phyloP scores from a whole-genome alignment of 1,140 invertebrate species.

The Globodera ellingtonae region DNA sequence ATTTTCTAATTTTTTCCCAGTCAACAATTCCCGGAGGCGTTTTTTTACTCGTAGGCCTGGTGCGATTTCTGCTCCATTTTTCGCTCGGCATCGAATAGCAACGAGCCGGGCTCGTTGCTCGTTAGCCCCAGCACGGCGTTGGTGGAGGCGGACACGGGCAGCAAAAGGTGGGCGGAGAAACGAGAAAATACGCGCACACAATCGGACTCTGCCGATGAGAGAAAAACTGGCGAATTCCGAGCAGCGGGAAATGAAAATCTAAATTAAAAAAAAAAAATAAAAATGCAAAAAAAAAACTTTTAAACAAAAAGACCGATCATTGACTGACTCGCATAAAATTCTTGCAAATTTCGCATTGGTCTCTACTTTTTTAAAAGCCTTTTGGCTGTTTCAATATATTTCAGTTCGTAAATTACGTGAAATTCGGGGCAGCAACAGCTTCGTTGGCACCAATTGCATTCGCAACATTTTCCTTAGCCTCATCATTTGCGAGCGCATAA shows the following conservation, averaged over 20 bases:
- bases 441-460: constrained; percentile 15
- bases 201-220: constrained; percentile 27
- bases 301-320: too few relatives aligned
- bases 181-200: constrained; percentile 32
- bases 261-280: not conserved
- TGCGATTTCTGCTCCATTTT: constrained; percentile 33
- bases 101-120: constrained; percentile 34
- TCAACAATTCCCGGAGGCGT: not conserved
- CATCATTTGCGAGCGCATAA: not conserved
- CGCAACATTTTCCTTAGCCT: constrained; percentile 3
- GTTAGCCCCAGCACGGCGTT: constrained; percentile 35
- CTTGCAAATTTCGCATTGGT: too few relatives aligned
- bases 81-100: constrained; percentile 32
- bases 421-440: not conserved
- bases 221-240: not conserved
- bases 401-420: not conserved
- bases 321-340: too few relatives aligned
- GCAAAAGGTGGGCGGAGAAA: constrained; percentile 21
- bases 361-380: too few relatives aligned
- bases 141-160: constrained; percentile 32
- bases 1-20: not conserved
- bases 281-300: too few relatives aligned
- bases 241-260: constrained; percentile 17
- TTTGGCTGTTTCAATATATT: not conserved
- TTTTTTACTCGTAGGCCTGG: constrained; percentile 35